Conservation (phyloP, 1,140 invertebrate genomes). For the silkworm (Bombyx mori) region ASM3026992v2 NC_085128.1:5652501-5653000, state of each 20-base stretch:
- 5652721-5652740: slow-evolving; percentile 49
- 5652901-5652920: neutral
- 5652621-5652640: too few relatives aligned
- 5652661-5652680: slow-evolving; percentile 13
- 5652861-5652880: too few relatives aligned
- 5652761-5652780: slow-evolving; percentile 42
- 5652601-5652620: too few relatives aligned
- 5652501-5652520: too few relatives aligned
- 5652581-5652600: too few relatives aligned
- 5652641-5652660: too few relatives aligned
- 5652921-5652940: too few relatives aligned
- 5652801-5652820: slow-evolving; percentile 24
- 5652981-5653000: slow-evolving; percentile 1
- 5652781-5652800: slow-evolving; percentile 32
- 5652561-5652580: too few relatives aligned
- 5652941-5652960: too few relatives aligned
- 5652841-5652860: slow-evolving; percentile 3
- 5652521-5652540: too few relatives aligned
- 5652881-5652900: neutral
- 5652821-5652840: slow-evolving; percentile 24
- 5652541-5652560: too few relatives aligned
- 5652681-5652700: slow-evolving; percentile 28
- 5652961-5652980: too few relatives aligned
- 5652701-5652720: slow-evolving; percentile 53
- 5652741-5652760: slow-evolving; percentile 39